Conservation (phyloP, 2,797 vertebrate genomes). For the Chaetophractus vellerosus region DNA sequence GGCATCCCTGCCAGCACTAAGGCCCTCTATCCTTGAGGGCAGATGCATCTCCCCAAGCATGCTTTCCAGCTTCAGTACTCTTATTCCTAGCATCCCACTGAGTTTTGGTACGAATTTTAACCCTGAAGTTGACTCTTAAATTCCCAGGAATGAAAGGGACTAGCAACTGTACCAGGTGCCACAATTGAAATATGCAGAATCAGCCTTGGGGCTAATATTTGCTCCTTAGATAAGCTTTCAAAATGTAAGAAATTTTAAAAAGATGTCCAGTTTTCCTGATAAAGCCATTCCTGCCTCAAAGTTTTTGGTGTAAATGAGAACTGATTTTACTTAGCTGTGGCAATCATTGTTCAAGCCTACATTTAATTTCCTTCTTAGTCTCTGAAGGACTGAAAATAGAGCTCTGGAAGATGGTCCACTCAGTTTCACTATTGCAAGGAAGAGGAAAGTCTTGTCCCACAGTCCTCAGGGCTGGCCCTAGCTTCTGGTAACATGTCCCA, state of each 20-base stretch:
- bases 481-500: not conserved
- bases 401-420: not conserved
- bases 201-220: not conserved
- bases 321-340: not conserved
- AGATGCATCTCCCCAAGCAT: not conserved
- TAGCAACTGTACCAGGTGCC: not conserved
- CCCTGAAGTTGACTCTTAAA: slow-evolving; percentile 52
- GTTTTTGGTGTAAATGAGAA: slow-evolving; percentile 41
- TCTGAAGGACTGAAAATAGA: slow-evolving; percentile 51
- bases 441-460: not conserved
- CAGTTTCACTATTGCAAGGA: not conserved
- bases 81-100: not conserved
- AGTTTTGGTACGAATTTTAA: slow-evolving; percentile 42
- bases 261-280: not conserved
- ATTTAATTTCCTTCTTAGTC: slow-evolving; percentile 30
- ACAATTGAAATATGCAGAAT: slow-evolving; percentile 13
- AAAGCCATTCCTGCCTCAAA: not conserved
- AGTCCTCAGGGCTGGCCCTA: not conserved
- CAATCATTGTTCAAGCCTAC: not conserved
- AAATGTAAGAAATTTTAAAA: not conserved
- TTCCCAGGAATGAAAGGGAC: slow-evolving; percentile 21
- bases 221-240: slow-evolving; percentile 48
- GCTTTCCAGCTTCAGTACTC: not conserved
- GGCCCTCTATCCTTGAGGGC: not conserved
- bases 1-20: not conserved